phyloP scores from a whole-genome alignment of 2,113 vertebrate species.

The mouse (Mus musculus) region GRCm39 chr14:123110501-123111000 shows the following conservation, averaged over 20 bases:
- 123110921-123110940: not conserved
- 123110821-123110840: slow-evolving; percentile 42
- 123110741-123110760: not conserved
- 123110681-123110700: slow-evolving; percentile 56
- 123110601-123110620: not conserved
- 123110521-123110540: not conserved
- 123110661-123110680: slow-evolving; percentile 53
- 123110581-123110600: not conserved
- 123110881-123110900: not conserved
- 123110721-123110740: slow-evolving; percentile 50
- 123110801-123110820: slow-evolving; percentile 18
- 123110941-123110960: not conserved
- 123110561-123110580: slow-evolving; percentile 40
- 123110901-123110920: not conserved
- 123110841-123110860: not conserved
- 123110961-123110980: too few relatives aligned
- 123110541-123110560: not conserved
- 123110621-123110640: slow-evolving; percentile 22
- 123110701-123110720: not conserved
- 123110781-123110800: not conserved
- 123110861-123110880: not conserved
- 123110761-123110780: slow-evolving; percentile 19
- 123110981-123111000: not conserved
- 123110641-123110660: slow-evolving; percentile 43
- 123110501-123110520: not conserved